phyloP scores from a whole-genome alignment of 2,888 invertebrate species.

The Caenorhabditis sp. region DNA sequence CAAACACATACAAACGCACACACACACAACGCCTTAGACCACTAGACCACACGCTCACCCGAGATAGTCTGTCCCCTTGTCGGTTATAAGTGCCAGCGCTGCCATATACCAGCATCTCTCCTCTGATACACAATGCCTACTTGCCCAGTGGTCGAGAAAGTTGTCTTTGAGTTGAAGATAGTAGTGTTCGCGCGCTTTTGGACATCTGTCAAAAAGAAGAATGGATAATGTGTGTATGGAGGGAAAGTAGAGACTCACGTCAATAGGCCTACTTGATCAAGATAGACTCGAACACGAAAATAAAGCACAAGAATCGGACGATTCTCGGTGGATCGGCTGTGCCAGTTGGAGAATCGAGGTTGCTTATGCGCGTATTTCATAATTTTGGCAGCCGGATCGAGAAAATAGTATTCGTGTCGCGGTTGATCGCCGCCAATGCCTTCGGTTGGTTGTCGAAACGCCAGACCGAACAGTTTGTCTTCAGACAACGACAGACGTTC shows the following conservation, averaged over 20 bases:
- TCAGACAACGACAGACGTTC: conserved; percentile 56
- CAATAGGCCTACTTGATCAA: conserved; percentile 58
- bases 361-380: conserved; percentile 60
- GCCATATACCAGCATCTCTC: conserved; percentile 80
- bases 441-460: conserved; percentile 55
- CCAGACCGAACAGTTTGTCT: conserved; percentile 58
- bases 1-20: conserved; percentile 64
- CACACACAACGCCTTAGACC: conserved; percentile 68
- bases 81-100: conserved; percentile 89
- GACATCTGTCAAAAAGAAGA: conserved; percentile 77
- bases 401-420: conserved; percentile 62
- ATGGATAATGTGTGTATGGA: not conserved
- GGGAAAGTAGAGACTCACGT: conserved; percentile 42
- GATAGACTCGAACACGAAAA: conserved; percentile 64
- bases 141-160: conserved; percentile 74
- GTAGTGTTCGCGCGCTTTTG: conserved; percentile 89
- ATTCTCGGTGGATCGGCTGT: conserved; percentile 50
- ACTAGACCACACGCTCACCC: conserved; percentile 70
- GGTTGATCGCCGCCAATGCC: conserved; percentile 60
- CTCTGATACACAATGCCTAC: conserved; percentile 71
- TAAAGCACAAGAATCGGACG: conserved; percentile 61
- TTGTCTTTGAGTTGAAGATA: conserved; percentile 93
- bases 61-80: conserved; percentile 83
- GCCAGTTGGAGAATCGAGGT: conserved; percentile 55
- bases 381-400: conserved; percentile 58